Evolutionary conservation across 2,888 invertebrate species (phyloP).

Genomic region (Lycophotia porphyrea): DNA sequence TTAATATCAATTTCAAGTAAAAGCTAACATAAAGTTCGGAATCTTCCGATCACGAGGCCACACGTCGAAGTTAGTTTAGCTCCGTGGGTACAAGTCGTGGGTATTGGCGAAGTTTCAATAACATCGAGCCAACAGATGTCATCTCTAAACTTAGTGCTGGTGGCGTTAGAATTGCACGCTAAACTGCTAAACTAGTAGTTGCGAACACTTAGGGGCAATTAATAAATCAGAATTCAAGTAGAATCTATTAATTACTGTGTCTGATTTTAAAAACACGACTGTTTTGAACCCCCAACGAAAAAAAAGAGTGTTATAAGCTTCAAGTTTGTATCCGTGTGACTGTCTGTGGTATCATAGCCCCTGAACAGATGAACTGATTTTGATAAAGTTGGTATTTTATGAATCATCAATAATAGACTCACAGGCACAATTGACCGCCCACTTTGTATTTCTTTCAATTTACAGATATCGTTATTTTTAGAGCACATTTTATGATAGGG

Average conservation of each 20-base stretch:
- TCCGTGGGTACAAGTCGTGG: slow-evolving; percentile 29
- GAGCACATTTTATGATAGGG: too few relatives aligned
- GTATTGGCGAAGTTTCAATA: slow-evolving; percentile 57
- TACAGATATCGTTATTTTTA: too few relatives aligned
- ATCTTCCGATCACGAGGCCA: slow-evolving; percentile 18
- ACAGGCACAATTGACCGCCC: too few relatives aligned
- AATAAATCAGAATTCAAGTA: slow-evolving; percentile 12
- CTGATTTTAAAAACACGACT: background rate
- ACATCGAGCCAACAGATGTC: slow-evolving; percentile 56
- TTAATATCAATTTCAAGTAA: slow-evolving; percentile 17
- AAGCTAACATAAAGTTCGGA: slow-evolving; percentile 9
- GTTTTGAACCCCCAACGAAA: too few relatives aligned
- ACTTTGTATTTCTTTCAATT: too few relatives aligned
- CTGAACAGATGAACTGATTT: too few relatives aligned
- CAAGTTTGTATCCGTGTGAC: too few relatives aligned
- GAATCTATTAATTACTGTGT: slow-evolving; percentile 3
- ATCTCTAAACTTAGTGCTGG: slow-evolving; percentile 45
- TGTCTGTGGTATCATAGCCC: too few relatives aligned
- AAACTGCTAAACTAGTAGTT: slow-evolving; percentile 25
- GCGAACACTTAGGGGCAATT: slow-evolving; percentile 40
- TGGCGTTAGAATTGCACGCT: slow-evolving; percentile 54
- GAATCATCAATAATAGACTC: too few relatives aligned
- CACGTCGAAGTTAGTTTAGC: slow-evolving; percentile 18
- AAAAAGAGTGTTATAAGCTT: too few relatives aligned
- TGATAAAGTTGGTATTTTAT: too few relatives aligned